Evolutionary conservation across 2,113 vertebrate genomes (phyloP).

Genomic region (Zosterops pallidus): DNA sequence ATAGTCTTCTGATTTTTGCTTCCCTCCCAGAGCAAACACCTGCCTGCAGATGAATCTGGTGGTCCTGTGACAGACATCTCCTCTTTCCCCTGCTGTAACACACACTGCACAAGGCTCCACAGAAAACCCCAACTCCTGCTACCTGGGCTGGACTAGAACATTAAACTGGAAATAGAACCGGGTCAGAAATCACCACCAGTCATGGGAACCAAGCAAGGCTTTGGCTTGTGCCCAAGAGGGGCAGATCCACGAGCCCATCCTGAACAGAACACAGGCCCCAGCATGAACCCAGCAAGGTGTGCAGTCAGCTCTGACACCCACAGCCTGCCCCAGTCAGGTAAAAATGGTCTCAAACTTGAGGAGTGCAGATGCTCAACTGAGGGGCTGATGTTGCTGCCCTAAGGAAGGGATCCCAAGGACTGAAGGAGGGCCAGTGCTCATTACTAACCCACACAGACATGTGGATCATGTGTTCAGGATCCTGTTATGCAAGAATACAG

Average conservation of each 20-base stretch:
- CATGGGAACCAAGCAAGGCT: not conserved
- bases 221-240: not conserved
- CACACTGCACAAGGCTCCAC: not conserved
- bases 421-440: not conserved
- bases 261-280: not conserved
- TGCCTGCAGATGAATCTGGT: not conserved
- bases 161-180: not conserved
- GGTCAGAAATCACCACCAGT: not conserved
- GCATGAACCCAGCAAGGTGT: accelerated
- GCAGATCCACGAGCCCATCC: not conserved
- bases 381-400: not conserved
- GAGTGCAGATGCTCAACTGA: not conserved
- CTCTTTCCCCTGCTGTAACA: not conserved
- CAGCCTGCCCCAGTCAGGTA: not conserved
- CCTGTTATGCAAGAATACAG: not conserved
- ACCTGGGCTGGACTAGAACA: not conserved
- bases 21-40: not conserved
- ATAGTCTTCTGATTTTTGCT: not conserved
- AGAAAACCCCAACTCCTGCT: not conserved
- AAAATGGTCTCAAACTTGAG: not conserved
- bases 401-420: not conserved
- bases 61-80: not conserved
- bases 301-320: accelerated
- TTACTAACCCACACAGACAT: not conserved
- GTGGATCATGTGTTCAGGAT: not conserved